Conservation (phyloP, 2,113 vertebrate genomes). For the Malurus cyaneus region DNA sequence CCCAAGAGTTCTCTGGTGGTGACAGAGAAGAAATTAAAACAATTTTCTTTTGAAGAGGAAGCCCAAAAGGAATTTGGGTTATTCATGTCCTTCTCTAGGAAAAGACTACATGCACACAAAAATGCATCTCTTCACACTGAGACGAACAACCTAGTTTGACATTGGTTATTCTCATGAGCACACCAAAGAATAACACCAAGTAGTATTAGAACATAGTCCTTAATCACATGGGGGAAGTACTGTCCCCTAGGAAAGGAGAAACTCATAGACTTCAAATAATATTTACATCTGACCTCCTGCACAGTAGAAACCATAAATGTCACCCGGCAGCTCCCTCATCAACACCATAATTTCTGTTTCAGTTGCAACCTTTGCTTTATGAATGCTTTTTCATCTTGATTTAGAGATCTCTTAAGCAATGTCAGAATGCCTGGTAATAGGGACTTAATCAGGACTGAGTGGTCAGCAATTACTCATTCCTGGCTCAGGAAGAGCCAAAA, state of each 20-base stretch:
- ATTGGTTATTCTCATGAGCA: not conserved
- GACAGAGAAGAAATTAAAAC: not conserved
- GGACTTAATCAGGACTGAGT: not conserved
- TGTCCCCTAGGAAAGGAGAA: not conserved
- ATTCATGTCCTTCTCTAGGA: not conserved
- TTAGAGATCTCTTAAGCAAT: not conserved
- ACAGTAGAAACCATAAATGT: not conserved
- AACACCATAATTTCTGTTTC: not conserved
- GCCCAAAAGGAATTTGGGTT: not conserved
- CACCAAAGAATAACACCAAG: not conserved
- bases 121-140: not conserved
- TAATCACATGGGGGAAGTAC: not conserved
- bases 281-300: not conserved
- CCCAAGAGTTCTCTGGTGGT: not conserved
- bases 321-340: not conserved
- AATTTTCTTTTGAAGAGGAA: not conserved
- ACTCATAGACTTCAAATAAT: not conserved
- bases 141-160: not conserved
- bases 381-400: not conserved
- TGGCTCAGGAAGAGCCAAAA: not conserved
- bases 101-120: not conserved
- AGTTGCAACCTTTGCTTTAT: not conserved
- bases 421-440: not conserved
- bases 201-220: not conserved
- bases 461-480: not conserved